Evolutionary conservation across 92 coral and sea anemone genomes (phyloP).

Genomic region (Siderastrea radians): DNA sequence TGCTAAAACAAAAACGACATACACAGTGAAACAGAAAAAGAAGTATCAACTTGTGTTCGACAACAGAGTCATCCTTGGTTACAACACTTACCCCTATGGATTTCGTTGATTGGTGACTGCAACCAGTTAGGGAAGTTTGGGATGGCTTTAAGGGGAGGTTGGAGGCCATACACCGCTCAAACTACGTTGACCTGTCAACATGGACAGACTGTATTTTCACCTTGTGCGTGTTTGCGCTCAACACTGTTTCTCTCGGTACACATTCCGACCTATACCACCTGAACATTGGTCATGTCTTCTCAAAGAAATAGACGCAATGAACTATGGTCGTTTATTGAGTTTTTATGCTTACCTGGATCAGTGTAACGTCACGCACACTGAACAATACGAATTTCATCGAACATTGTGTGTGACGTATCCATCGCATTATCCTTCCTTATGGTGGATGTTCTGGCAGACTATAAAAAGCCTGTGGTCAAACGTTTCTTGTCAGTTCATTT

Average conservation of each 20-base stretch:
- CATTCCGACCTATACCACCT: not conserved
- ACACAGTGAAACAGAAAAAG: not conserved
- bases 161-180: not conserved
- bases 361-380: not conserved
- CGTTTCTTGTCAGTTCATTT: not conserved
- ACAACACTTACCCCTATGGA: constrained; percentile 53
- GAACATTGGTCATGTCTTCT: not conserved
- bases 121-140: not conserved
- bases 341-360: constrained; percentile 7
- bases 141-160: not conserved
- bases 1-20: not conserved
- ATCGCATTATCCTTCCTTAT: constrained; percentile 8
- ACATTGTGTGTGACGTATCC: not conserved
- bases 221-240: not conserved
- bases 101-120: not conserved
- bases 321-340: not conserved
- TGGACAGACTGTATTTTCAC: not conserved
- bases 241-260: not conserved
- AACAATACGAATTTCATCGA: not conserved
- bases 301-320: not conserved
- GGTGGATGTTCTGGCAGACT: constrained; percentile 5
- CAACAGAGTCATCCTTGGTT: constrained; percentile 9
- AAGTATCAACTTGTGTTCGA: not conserved
- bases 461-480: not conserved
- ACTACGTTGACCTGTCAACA: not conserved